Base-by-base conservation (phyloP, 2,113 vertebrate species). In the Pseudorhombus dupliciocellatus region DNA sequence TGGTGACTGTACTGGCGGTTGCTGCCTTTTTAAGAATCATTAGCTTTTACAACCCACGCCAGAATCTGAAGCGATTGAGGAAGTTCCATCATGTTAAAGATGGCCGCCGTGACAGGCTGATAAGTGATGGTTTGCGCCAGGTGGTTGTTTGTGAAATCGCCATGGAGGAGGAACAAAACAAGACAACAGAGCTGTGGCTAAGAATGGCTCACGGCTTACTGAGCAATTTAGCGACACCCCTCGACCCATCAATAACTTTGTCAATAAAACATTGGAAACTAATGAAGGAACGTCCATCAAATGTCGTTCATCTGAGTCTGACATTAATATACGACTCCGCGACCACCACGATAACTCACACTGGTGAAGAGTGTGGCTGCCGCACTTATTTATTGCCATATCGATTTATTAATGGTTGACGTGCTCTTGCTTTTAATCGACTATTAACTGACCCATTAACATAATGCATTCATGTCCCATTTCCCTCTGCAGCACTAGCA, bases 401-500 rank as follows among this genome's bases (percentile, higher is more conserved):
- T 81, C 48, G 82, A 87, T 75, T 89, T 57, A 76, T 22, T 75
- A 83, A 73, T 67, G 75, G 21, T 3, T 1, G 40, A 61, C 46
- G 58, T 28, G 56, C 63, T 70, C 56, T 70, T 54, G 57, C 75
- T 44, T 54, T 64, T 31, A 53, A 54, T 22, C 37, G 70, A 58
- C 80, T 59, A 79, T 87, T 60, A 79, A 79, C 51, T 20, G 22
- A 77, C 0, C 80, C 69, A 85, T 79, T 85, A 87, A 73, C 67
- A 67, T 52, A 61, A 75, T 42, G 58, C 34, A 61, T 63, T 65
- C 60, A 58, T 60, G 42, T 73, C 62, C 60, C 8, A 10, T 58
- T 58, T 64, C 26, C 31, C 25, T 62, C 51, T 9, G 5, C 10
- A 24, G 73, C 16, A 46, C 4, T 18, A 10, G n/a, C 51, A 7